phyloP scores from a whole-genome alignment of 2,888 invertebrate genomes.

The Scaptomyza reducta region DNA sequence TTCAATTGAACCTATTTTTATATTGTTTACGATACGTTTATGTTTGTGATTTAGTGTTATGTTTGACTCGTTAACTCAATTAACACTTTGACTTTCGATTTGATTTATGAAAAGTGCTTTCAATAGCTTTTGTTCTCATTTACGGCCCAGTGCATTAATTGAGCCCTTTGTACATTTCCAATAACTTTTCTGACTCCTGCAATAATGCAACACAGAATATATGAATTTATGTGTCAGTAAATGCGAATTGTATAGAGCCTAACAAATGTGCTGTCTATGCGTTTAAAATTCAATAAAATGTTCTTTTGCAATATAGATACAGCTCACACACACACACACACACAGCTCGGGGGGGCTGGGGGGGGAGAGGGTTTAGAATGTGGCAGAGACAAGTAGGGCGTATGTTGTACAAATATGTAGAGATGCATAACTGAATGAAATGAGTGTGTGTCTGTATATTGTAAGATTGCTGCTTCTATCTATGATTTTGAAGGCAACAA shows the following conservation, averaged over 20 bases:
- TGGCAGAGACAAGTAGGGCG: background rate
- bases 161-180: constrained; percentile 1
- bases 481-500: constrained; percentile 27
- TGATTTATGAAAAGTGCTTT: background rate
- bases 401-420: constrained; percentile 1
- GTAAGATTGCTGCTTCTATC: constrained; percentile 14
- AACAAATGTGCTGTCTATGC: background rate
- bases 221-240: constrained; percentile 1
- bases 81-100: constrained; percentile 9
- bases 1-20: no score
- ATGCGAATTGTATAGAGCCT: background rate
- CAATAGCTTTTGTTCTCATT: constrained; percentile 7
- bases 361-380: background rate
- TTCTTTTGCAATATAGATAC: background rate
- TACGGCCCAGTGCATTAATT: background rate
- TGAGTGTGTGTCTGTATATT: background rate
- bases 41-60: no score
- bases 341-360: background rate
- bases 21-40: no score
- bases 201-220: constrained; percentile 4
- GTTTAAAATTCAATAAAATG: background rate
- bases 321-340: background rate
- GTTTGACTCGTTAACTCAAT: background rate
- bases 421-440: background rate
- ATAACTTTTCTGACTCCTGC: background rate